Conservation (phyloP, 2,797 vertebrate species). For the Chloroceryle inda region DNA sequence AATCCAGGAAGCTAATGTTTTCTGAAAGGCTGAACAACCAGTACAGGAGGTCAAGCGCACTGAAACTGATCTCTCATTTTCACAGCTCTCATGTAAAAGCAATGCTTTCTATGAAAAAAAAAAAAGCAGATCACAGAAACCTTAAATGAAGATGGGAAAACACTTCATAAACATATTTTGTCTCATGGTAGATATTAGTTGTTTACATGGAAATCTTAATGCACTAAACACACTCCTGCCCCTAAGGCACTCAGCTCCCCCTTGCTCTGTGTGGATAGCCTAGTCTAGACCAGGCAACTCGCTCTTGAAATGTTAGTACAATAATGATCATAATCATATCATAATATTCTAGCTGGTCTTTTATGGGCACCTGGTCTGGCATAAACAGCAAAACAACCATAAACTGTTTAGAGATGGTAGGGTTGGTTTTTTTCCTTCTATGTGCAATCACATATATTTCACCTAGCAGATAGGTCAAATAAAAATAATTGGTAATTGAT, state of each 20-base stretch:
- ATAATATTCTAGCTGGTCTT: background rate
- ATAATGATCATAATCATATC: background rate
- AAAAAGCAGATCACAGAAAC: background rate
- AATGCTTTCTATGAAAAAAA: background rate
- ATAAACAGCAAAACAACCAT: background rate
- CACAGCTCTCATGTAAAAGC: background rate
- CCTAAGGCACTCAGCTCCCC: background rate
- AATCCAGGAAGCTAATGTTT: conserved; percentile 24
- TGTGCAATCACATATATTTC: background rate
- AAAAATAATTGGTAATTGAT: background rate
- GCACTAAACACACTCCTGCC: background rate
- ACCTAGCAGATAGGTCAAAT: background rate
- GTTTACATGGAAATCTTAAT: background rate
- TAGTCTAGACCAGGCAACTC: background rate
- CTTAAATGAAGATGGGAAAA: background rate
- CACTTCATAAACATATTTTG: background rate
- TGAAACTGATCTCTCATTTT: background rate
- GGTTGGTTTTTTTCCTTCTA: background rate
- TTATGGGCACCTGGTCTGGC: background rate
- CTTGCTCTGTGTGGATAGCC: background rate
- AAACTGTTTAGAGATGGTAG: background rate
- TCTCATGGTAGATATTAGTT: background rate
- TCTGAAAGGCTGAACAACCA: conserved; percentile 44
- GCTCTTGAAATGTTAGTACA: background rate
- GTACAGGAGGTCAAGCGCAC: background rate